Percentiles rank a stretch among this genome's conserved stretches.
These are phyloP conservation scores for Caenorhabditis latens DNA, from an alignment of 1,140 invertebrate genomes.

Conservation along the genomic window DNA sequence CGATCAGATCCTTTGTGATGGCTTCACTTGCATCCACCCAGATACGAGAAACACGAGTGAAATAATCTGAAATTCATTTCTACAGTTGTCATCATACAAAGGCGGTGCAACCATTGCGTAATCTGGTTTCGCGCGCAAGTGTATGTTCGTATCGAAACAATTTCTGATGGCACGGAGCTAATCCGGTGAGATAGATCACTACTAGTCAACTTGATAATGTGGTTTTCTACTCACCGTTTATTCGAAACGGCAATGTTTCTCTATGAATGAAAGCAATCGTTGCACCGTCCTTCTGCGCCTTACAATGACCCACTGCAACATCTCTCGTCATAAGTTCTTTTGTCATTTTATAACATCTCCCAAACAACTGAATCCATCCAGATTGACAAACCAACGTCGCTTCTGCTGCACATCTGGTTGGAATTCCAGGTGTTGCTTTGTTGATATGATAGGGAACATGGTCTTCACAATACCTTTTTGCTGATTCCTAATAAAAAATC, in stretches of 20 bases:
- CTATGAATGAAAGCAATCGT: neutral
- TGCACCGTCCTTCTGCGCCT: neutral
- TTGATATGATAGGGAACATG: neutral
- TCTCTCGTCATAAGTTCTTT: neutral
- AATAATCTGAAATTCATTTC: neutral
- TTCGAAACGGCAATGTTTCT: neutral
- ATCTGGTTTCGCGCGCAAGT: no score
- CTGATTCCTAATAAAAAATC: neutral
- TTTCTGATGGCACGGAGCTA: no score
- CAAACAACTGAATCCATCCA: neutral
- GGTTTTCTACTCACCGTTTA: neutral
- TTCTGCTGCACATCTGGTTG: neutral
- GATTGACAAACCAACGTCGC: neutral
- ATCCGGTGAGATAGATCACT: no score
- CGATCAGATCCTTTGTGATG: neutral
- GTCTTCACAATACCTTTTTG: neutral
- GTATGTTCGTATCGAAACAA: no score
- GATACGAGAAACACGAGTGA: neutral
- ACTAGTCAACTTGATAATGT: no score
- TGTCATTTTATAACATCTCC: constrained; percentile 5
- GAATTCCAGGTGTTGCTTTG: no score
- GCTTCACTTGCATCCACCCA: neutral
- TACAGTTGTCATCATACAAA: no score
- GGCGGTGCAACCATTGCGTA: no score
- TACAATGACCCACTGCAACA: neutral